Conservation (phyloP, 2,888 invertebrate genomes). For the Noctua janthina region DNA sequence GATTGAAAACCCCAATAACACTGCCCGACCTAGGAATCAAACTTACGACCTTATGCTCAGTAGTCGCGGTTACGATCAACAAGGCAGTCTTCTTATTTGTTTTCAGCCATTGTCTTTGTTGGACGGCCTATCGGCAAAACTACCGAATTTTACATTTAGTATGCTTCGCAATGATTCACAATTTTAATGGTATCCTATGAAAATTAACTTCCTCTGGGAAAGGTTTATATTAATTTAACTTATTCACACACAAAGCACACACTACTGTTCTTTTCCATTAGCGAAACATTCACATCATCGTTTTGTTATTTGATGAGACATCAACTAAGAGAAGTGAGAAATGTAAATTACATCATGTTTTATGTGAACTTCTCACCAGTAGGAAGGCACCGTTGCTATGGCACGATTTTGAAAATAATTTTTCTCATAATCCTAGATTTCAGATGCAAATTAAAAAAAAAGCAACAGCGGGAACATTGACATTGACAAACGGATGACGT, state of each 20-base stretch:
- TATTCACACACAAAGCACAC: not conserved
- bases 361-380: not conserved
- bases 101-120: not conserved
- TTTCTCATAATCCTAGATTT: not conserved
- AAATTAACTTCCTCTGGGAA: not conserved
- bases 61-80: not conserved
- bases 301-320: not conserved
- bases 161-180: no score
- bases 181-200: no score
- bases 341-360: not conserved
- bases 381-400: not conserved
- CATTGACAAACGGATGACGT: not conserved
- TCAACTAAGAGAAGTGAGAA: not conserved
- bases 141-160: no score
- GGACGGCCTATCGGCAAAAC: not conserved
- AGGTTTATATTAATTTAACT: not conserved
- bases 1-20: not conserved
- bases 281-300: not conserved
- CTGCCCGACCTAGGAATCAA: not conserved
- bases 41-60: not conserved
- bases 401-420: not conserved
- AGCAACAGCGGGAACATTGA: slow-evolving; percentile 1
- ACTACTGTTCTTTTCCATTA: not conserved
- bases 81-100: not conserved
- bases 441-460: not conserved